Conservation (phyloP, 2,113 vertebrate genomes). For the Syrmaticus mikado region DNA sequence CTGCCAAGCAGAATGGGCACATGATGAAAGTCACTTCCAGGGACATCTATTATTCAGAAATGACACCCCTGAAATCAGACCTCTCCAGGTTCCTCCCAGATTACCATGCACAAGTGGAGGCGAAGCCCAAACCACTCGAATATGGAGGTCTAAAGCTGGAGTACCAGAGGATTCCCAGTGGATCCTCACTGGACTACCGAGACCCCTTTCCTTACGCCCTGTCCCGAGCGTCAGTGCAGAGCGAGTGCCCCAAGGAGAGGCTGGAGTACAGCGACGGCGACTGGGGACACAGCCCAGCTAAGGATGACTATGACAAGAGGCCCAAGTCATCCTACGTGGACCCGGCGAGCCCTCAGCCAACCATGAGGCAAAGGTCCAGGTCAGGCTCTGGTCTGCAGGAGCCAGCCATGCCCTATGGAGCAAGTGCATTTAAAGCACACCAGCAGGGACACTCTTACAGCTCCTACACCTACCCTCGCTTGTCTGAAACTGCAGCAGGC, state of each 20-base stretch:
- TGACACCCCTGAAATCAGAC: slow-evolving; percentile 87
- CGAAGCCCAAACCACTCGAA: slow-evolving; percentile 84
- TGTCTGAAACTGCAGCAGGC: slow-evolving; percentile 89
- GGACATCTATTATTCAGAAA: slow-evolving; percentile 88
- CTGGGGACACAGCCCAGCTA: slow-evolving; percentile 85
- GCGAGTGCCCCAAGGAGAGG: slow-evolving; percentile 85
- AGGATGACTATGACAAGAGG: slow-evolving; percentile 92
- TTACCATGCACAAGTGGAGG: slow-evolving; percentile 89
- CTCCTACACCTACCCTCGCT: slow-evolving; percentile 97
- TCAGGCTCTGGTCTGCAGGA: slow-evolving; percentile 97
- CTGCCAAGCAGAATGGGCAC: slow-evolving; percentile 91
- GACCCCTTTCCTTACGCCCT: slow-evolving; percentile 87
- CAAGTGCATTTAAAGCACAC: slow-evolving; percentile 88
- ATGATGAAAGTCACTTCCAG: slow-evolving; percentile 76
- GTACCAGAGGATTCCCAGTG: slow-evolving; percentile 78
- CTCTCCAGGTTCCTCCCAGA: slow-evolving; percentile 87
- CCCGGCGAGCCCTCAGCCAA: slow-evolving; percentile 91
- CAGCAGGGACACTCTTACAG: slow-evolving; percentile 92
- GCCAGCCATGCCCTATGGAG: slow-evolving; percentile 87
- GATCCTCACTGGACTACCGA: slow-evolving; percentile 89
- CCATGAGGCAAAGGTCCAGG: slow-evolving; percentile 92
- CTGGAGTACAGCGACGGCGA: slow-evolving; percentile 88
- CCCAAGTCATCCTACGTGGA: slow-evolving; percentile 94
- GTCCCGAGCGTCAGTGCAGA: slow-evolving; percentile 86
- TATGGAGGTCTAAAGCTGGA: slow-evolving; percentile 77